Conservation (phyloP, 2,113 vertebrate genomes). For the Phyllostomus hastatus region DNA sequence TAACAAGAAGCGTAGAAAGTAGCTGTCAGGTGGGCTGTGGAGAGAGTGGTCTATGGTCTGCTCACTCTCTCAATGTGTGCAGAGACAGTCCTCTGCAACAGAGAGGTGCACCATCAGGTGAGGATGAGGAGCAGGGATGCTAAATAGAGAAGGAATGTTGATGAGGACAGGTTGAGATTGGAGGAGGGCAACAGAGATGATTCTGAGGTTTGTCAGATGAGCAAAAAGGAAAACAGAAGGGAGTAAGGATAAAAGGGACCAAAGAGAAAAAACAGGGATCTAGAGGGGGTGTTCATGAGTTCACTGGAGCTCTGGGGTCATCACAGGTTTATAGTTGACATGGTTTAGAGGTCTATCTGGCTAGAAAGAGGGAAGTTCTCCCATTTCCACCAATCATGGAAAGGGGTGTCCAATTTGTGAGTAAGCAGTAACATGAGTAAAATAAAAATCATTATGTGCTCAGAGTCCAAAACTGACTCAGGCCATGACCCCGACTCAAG, state of each 20-base stretch:
- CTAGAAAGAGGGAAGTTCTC: not conserved
- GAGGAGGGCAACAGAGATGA: not conserved
- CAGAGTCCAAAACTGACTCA: not conserved
- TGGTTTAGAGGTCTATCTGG: not conserved
- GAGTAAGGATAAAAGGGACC: not conserved
- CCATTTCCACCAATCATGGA: not conserved
- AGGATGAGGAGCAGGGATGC: not conserved
- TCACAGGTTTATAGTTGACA: not conserved
- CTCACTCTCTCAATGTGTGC: too few species aligned
- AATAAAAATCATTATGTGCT: not conserved
- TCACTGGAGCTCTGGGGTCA: not conserved
- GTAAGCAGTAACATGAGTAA: not conserved
- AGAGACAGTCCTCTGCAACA: not conserved
- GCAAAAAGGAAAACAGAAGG: not conserved
- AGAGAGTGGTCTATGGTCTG: not conserved
- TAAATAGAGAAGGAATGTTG: not conserved
- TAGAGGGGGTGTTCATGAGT: not conserved
- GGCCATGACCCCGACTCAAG: not conserved
- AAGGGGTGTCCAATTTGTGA: not conserved
- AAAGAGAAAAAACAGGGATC: not conserved
- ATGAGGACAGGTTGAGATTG: not conserved
- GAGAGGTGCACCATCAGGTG: not conserved
- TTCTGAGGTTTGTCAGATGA: not conserved
- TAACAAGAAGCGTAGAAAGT: not conserved
- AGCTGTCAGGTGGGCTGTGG: rapidly evolving